Evolutionary conservation across 2,888 invertebrate species (phyloP).

Genomic region (Formica aserva): DNA sequence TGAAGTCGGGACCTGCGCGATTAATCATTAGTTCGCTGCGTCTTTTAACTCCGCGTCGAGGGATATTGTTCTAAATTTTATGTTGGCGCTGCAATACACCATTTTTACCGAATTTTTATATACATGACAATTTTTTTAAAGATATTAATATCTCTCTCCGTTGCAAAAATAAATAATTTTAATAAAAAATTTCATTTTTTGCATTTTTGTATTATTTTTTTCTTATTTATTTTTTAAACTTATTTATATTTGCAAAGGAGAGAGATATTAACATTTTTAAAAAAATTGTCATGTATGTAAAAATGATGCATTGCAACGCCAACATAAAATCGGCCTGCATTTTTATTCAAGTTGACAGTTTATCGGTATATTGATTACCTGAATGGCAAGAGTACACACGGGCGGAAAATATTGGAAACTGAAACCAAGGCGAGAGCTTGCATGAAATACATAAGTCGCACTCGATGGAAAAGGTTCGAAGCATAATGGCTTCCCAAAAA

Average conservation of each 20-base stretch:
- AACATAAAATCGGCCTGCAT: neutral
- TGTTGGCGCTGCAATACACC: too few species aligned
- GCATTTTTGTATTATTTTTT: too few species aligned
- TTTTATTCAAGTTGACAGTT: constrained; percentile 9
- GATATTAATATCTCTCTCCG: too few species aligned
- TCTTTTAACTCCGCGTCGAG: neutral
- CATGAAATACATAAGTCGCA: constrained; percentile 9
- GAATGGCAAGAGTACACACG: constrained; percentile 18
- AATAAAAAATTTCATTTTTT: too few species aligned
- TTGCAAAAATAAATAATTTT: too few species aligned
- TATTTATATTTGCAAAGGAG: neutral
- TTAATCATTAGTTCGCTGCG: constrained; percentile 2
- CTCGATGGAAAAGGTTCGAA: constrained; percentile 21
- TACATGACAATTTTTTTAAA: too few species aligned
- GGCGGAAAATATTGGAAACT: constrained; percentile 30
- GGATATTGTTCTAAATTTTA: neutral
- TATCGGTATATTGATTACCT: constrained; percentile 37
- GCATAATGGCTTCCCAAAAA: constrained; percentile 20
- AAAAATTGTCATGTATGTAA: neutral
- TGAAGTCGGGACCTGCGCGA: constrained; percentile 4
- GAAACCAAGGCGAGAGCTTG: constrained; percentile 12
- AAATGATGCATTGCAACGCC: neutral
- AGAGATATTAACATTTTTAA: neutral
- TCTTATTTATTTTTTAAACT: neutral
- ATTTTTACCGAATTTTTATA: too few species aligned